Evolutionary conservation across 2,113 vertebrate species (phyloP), one percentile per base, ranked within the genome.

Genomic region (Daboia siamensis): DNA sequence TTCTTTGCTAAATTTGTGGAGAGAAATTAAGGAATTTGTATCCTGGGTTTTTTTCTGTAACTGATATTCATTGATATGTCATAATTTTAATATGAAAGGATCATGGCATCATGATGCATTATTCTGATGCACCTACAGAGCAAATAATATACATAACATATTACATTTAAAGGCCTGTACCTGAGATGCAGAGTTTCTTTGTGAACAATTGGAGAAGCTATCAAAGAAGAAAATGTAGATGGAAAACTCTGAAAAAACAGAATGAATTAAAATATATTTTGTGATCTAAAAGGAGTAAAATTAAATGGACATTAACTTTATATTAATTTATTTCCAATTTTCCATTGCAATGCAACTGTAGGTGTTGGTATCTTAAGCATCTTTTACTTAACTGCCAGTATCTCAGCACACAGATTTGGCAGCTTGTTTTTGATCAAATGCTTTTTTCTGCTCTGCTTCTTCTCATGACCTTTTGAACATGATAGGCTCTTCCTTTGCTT

Each of bases 391-490:
- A 84, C 80, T 64, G 74, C 88, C 80, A 86, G 5, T 90, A 61
- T 93, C 48, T 90, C 56, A 86, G 46, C 88, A 86, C 74, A 89
- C 24, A 3, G 51, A 90, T 85, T 44, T 93, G 88, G 90, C 92
- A 93, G 88, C n/a, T 90, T 90, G 44, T 85, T 88, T 90, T 93
- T 93, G 92, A 93, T 93, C 92, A 93, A 86, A 90, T 90, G 92
- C 88, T 64, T 57, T 89, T 86, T 93, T 93, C 92, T 93, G 90
- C 46, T 89, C 93, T 93, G 55, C 64, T 91, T 89, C 87, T 91
- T 93, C 90, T 93, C 90, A 88, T 93, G 90, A 93, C 69, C 86
- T 91, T 87, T 91, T 91, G 55, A 86, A 86, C 59, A 91, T 91
- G 87, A 86, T 91, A 54, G 90, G 85, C 55, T 93, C 46, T 91